Evolutionary conservation across 1,140 invertebrate species (phyloP).

Genomic region (Trissolcus basalis): DNA sequence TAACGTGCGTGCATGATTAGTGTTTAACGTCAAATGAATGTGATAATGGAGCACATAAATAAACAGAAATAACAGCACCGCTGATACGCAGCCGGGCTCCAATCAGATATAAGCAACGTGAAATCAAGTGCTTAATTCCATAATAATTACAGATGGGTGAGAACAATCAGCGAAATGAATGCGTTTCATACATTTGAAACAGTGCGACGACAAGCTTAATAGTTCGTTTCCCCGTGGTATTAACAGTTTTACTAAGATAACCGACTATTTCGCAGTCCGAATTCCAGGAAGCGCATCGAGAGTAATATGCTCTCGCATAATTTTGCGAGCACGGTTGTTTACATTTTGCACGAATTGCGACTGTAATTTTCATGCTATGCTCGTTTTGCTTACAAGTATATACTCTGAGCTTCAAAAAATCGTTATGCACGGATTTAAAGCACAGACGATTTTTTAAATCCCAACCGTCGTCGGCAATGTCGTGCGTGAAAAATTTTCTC

Average conservation of each 20-base stretch:
- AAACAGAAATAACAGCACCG: slow-evolving; percentile 9
- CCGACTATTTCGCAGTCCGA: slow-evolving; percentile 38
- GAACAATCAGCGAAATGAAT: slow-evolving; percentile 41
- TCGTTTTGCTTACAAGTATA: slow-evolving; percentile 8
- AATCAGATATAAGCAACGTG: slow-evolving; percentile 41
- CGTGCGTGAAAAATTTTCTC: no score
- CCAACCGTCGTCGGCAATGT: no score
- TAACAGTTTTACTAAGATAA: slow-evolving; percentile 52
- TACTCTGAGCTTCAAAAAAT: no score
- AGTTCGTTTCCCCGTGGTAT: slow-evolving; percentile 44
- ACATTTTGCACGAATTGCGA: slow-evolving; percentile 49
- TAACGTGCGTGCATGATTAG: slow-evolving; percentile 8
- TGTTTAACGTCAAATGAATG: slow-evolving; percentile 39
- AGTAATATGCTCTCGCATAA: slow-evolving; percentile 38
- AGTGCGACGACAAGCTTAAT: slow-evolving; percentile 41
- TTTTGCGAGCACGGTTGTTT: slow-evolving; percentile 42
- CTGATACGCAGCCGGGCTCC: slow-evolving; percentile 19
- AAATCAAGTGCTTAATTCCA: slow-evolving; percentile 36
- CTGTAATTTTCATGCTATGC: slow-evolving; percentile 42
- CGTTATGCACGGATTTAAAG: no score
- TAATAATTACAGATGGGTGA: slow-evolving; percentile 21
- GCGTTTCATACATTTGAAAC: slow-evolving; percentile 22
- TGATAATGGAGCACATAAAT: slow-evolving; percentile 14
- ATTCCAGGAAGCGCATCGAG: slow-evolving; percentile 19
- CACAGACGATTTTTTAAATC: no score